These are phyloP conservation scores for Agonopterix arenella DNA, from an alignment of 2,888 invertebrate species.

Conservation along the genomic window DNA sequence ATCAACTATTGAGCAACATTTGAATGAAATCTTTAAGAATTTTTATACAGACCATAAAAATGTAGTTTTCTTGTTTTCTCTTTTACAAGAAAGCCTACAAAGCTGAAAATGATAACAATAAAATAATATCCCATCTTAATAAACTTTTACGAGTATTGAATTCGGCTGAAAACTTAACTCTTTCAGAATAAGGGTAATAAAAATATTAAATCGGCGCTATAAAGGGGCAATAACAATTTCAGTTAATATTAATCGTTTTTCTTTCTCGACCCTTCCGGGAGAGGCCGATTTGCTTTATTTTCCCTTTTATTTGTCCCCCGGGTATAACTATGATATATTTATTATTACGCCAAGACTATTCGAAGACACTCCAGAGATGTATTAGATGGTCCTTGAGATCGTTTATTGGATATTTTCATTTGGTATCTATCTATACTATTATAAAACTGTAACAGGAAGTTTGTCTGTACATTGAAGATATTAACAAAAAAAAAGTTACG, in stretches of 20 bases:
- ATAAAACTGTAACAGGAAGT: too few species aligned
- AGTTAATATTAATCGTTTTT: constrained; percentile 77
- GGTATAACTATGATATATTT: constrained; percentile 73
- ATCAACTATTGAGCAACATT: too few species aligned
- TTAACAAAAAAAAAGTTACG: too few species aligned
- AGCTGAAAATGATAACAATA: not conserved
- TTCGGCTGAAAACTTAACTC: constrained; percentile 46
- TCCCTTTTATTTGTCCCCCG: constrained; percentile 66
- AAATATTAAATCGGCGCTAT: constrained; percentile 66
- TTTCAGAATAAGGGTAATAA: constrained; percentile 56
- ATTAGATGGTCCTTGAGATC: constrained; percentile 44
- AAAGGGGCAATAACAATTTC: constrained; percentile 68
- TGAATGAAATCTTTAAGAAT: too few species aligned
- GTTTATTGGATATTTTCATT: constrained; percentile 36
- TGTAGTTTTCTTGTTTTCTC: too few species aligned
- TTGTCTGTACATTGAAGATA: too few species aligned
- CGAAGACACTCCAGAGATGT: constrained; percentile 67
- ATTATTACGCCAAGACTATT: constrained; percentile 63
- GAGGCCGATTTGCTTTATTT: constrained; percentile 69
- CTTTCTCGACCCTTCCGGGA: constrained; percentile 68
- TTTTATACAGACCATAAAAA: too few species aligned
- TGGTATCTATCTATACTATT: too few species aligned
- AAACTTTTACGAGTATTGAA: constrained; percentile 41
- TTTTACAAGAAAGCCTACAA: too few species aligned
- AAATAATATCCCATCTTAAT: not conserved